Percentiles rank a stretch among this genome's conserved stretches.
Evolutionary conservation across 2,797 vertebrate species (phyloP).

Genomic region (Platyrinchus mystaceus): DNA sequence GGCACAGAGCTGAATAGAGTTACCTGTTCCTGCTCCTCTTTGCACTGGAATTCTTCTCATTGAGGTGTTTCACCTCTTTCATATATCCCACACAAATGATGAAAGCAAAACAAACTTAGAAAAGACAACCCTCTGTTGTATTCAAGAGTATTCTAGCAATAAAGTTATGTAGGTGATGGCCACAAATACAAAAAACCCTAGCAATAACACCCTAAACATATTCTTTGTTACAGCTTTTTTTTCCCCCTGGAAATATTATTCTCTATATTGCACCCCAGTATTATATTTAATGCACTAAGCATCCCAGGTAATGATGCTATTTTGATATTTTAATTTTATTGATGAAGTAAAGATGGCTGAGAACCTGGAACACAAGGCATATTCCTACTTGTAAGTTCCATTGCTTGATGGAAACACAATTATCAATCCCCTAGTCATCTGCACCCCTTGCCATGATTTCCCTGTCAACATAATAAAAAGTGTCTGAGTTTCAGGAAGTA

Average conservation of each 20-base stretch:
- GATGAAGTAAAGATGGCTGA: not conserved
- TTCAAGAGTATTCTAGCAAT: not conserved
- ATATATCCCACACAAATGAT: not conserved
- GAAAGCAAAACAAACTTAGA: not conserved
- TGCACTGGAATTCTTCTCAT: not conserved
- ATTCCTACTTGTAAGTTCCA: not conserved
- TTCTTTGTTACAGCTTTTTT: not conserved
- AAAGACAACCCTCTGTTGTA: not conserved
- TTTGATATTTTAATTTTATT: slow-evolving; percentile 12
- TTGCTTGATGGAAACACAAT: not conserved
- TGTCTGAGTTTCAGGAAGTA: not conserved
- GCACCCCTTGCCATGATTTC: not conserved
- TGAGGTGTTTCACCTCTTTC: not conserved
- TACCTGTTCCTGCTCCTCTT: not conserved
- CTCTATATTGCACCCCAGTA: not conserved
- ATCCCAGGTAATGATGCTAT: not conserved
- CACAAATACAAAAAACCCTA: not conserved
- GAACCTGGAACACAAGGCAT: not conserved
- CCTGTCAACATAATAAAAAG: not conserved
- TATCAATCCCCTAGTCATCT: not conserved
- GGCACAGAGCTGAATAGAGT: not conserved
- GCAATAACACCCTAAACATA: not conserved
- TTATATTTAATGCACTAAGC: not conserved
- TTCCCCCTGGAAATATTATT: rapidly evolving
- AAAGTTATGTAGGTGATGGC: not conserved